These are phyloP conservation scores for Limanda limanda DNA, from an alignment of 2,113 vertebrate genomes.

Conservation along the genomic window DNA sequence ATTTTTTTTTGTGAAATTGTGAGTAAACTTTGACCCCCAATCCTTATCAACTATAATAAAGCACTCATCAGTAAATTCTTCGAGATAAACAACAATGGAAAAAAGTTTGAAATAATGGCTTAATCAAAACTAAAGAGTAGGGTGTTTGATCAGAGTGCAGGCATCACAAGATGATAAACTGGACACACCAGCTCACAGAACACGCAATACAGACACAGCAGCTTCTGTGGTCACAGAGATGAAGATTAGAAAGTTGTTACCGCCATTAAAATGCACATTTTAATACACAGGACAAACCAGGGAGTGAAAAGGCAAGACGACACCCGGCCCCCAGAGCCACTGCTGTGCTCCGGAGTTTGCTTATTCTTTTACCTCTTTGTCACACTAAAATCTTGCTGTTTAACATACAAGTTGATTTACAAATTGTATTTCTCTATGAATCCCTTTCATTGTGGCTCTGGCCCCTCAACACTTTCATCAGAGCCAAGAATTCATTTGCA, in stretches of 20 bases:
- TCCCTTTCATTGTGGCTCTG: constrained; percentile 91
- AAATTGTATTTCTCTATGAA: constrained; percentile 96
- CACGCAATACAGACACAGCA: constrained; percentile 7
- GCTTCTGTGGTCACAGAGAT: constrained; percentile 15
- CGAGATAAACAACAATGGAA: neutral
- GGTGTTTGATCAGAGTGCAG: constrained; percentile 1
- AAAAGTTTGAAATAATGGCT: constrained; percentile 9
- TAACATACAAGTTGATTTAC: constrained; percentile 95
- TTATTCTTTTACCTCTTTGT: constrained; percentile 74
- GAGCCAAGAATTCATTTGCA: constrained; percentile 96
- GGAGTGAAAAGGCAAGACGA: constrained; percentile 46
- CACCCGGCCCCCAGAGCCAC: constrained; percentile 66
- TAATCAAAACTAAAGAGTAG: constrained; percentile 10
- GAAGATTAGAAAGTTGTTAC: constrained; percentile 40
- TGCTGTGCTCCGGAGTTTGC: constrained; percentile 72
- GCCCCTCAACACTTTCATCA: constrained; percentile 96
- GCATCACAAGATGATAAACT: constrained; percentile 48
- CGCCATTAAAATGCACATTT: constrained; percentile 52
- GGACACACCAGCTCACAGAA: neutral
- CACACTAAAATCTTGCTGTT: constrained; percentile 81
- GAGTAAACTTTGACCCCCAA: constrained; percentile 1
- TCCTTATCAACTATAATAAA: neutral
- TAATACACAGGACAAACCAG: constrained; percentile 50
- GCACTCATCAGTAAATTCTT: constrained; percentile 1
- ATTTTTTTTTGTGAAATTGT: neutral